Percentiles rank a stretch among this genome's conserved stretches.
Conservation (phyloP, 2,888 invertebrate species). For the Seira ritae region DNA sequence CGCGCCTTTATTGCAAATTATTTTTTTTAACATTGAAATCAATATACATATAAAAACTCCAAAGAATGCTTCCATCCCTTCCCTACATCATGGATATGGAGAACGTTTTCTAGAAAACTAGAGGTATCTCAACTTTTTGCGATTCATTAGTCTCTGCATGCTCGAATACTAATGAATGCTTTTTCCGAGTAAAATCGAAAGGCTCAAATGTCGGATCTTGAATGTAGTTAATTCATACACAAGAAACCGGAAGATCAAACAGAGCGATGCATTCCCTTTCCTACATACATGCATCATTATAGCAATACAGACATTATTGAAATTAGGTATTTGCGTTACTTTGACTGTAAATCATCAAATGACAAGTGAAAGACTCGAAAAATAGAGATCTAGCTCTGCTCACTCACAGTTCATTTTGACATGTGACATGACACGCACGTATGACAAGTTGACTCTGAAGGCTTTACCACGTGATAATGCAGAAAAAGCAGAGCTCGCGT, state of each 20-base stretch:
- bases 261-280: slow-evolving; percentile 4
- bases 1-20: too few relatives aligned
- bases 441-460: neutral
- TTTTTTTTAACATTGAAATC: too few relatives aligned
- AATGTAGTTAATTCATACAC: neutral
- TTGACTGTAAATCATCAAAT: too few relatives aligned
- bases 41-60: too few relatives aligned
- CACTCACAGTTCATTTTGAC: neutral
- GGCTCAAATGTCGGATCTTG: neutral
- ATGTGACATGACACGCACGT: slow-evolving; percentile 2
- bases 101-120: too few relatives aligned
- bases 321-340: neutral
- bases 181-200: neutral
- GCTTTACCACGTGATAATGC: too few relatives aligned
- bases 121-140: neutral
- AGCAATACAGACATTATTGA: neutral
- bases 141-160: neutral
- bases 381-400: neutral
- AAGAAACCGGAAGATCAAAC: slow-evolving; percentile 43
- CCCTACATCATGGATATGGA: too few relatives aligned
- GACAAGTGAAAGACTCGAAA: too few relatives aligned
- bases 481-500: too few relatives aligned
- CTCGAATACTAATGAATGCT: neutral
- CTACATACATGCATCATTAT: slow-evolving; percentile 21
- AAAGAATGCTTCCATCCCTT: too few relatives aligned